phyloP scores from a whole-genome alignment of 2,797 vertebrate species.

The Gallirallus australis region DNA sequence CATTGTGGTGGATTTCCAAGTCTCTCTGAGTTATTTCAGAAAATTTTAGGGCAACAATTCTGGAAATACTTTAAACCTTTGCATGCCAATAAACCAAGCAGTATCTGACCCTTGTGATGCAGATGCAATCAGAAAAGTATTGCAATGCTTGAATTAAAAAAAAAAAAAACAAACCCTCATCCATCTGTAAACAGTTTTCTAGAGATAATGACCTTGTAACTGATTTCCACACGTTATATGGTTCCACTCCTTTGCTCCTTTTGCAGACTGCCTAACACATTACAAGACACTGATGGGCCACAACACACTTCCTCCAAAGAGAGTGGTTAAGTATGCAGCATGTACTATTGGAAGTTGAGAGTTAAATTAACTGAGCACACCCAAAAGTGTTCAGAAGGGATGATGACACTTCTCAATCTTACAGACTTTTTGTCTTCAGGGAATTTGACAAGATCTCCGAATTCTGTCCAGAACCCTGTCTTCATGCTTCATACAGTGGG shows the following conservation, averaged over 20 bases:
- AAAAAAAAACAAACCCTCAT: not conserved
- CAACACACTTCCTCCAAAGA: not conserved
- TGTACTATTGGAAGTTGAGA: not conserved
- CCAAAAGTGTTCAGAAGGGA: not conserved
- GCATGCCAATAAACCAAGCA: not conserved
- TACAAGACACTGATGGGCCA: not conserved
- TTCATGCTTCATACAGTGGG: not conserved
- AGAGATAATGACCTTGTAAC: not conserved
- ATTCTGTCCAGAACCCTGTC: not conserved
- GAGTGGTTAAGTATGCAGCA: not conserved
- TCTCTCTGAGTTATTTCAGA: not conserved
- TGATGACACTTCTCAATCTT: not conserved
- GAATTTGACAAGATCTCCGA: not conserved
- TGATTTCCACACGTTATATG: not conserved
- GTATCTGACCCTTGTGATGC: not conserved
- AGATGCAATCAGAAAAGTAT: not conserved
- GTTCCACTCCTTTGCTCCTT: not conserved
- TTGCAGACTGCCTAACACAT: not conserved
- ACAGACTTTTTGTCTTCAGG: not conserved
- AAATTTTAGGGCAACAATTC: not conserved
- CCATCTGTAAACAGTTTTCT: not conserved
- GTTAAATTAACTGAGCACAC: not conserved
- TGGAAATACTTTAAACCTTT: not conserved
- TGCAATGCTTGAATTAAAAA: not conserved
- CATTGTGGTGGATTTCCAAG: not conserved